Evolutionary conservation across 2,888 invertebrate species (phyloP).

Genomic region (Platerodrilus igneus): DNA sequence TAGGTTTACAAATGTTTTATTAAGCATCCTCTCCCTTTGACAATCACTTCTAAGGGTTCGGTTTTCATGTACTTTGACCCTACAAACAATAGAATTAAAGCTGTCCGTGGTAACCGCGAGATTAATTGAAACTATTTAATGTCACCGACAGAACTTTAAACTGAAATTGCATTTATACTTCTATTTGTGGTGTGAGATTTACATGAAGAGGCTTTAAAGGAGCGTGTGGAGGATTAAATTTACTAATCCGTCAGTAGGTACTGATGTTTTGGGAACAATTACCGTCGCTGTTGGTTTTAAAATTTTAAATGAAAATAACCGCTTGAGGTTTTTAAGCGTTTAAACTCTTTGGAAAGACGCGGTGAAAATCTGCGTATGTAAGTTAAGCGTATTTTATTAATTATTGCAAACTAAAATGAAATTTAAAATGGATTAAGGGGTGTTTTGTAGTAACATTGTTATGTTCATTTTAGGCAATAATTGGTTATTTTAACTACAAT

Average conservation of each 20-base stretch:
- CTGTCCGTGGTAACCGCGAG: constrained; percentile 25
- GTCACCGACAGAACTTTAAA: constrained; percentile 40
- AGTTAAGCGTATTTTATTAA: too few species aligned
- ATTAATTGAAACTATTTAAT: constrained; percentile 40
- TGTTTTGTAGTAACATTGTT: too few species aligned
- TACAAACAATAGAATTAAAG: constrained; percentile 21
- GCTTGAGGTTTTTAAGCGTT: too few species aligned
- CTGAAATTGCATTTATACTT: constrained; percentile 24
- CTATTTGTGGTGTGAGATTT: constrained; percentile 14
- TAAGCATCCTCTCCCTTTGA: constrained; percentile 16
- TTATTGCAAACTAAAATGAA: too few species aligned
- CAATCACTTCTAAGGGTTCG: constrained; percentile 10
- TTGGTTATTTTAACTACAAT: too few species aligned
- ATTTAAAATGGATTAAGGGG: too few species aligned
- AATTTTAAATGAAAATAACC: too few species aligned
- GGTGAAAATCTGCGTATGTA: too few species aligned
- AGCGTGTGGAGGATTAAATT: constrained; percentile 26
- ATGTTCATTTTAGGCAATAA: too few species aligned
- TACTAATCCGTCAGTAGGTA: constrained; percentile 15
- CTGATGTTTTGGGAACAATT: too few species aligned
- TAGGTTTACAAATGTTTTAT: constrained; percentile 10
- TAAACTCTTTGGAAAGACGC: too few species aligned
- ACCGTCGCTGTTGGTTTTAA: too few species aligned
- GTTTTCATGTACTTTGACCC: constrained; percentile 17
- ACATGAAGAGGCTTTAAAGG: constrained; percentile 14